Evolutionary conservation across 2,888 invertebrate genomes (phyloP).

Genomic region (Lochmaea crataegi): DNA sequence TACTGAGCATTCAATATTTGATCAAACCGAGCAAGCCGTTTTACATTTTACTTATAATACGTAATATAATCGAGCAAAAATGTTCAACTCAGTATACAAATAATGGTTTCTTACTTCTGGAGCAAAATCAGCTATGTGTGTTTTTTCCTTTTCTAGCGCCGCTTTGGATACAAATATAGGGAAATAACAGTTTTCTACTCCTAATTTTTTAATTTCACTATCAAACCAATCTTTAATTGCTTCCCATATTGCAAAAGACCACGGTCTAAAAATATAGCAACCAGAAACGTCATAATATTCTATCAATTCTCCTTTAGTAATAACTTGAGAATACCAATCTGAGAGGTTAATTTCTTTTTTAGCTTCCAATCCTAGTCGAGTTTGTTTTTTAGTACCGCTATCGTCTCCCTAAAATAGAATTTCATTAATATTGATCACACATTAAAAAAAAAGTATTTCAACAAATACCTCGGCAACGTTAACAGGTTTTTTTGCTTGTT

Average conservation of each 20-base stretch:
- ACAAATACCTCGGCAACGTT: conserved; percentile 37
- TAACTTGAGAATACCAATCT: conserved; percentile 98
- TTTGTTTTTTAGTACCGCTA: conserved; percentile 83
- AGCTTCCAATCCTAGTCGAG: conserved; percentile 92
- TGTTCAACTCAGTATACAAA: background rate
- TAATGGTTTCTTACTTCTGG: conserved; percentile 77
- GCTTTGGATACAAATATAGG: conserved; percentile 95
- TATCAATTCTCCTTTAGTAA: conserved; percentile 94
- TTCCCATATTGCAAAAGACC: conserved; percentile 98
- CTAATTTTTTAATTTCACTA: conserved; percentile 86
- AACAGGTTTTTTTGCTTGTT: conserved; percentile 56
- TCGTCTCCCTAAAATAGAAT: conserved; percentile 60
- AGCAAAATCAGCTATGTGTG: conserved; percentile 97
- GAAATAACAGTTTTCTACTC: conserved; percentile 97
- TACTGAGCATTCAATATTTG: no score
- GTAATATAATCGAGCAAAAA: background rate
- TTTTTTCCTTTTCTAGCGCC: conserved; percentile 94
- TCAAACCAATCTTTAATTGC: conserved; percentile 88
- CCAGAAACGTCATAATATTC: conserved; percentile 99
- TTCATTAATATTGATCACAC: background rate
- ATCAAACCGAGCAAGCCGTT: no score
- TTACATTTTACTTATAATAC: no score
- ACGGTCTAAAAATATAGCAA: conserved; percentile 97
- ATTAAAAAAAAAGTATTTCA: background rate
- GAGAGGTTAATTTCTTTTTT: conserved; percentile 92